phyloP scores from a whole-genome alignment of 2,113 vertebrate species.

The Phoxinus phoxinus region DNA sequence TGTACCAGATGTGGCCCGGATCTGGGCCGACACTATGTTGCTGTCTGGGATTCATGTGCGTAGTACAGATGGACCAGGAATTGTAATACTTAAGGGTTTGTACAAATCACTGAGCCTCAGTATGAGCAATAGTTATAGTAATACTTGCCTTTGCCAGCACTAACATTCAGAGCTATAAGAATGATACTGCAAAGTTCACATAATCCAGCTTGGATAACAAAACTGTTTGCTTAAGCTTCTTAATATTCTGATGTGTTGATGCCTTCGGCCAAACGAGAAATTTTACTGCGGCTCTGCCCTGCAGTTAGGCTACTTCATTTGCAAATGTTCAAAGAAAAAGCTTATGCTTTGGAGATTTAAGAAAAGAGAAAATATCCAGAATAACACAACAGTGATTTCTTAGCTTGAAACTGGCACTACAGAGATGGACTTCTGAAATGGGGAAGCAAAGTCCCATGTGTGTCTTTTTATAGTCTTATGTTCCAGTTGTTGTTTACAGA shows the following conservation, averaged over 20 bases:
- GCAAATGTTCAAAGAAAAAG: slow-evolving; percentile 33
- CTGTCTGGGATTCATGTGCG: neutral
- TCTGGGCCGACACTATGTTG: too few relatives aligned
- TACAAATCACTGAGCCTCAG: neutral
- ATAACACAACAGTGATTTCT: neutral
- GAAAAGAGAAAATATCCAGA: slow-evolving; percentile 29
- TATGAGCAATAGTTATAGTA: neutral
- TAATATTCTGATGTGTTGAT: slow-evolving; percentile 59
- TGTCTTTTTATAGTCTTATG: neutral
- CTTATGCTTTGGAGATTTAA: slow-evolving; percentile 50
- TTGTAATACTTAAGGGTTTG: neutral
- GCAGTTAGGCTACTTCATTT: slow-evolving; percentile 44
- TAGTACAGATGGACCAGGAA: neutral
- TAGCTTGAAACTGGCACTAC: neutral
- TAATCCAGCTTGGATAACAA: slow-evolving; percentile 35
- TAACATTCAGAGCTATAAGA: slow-evolving; percentile 3
- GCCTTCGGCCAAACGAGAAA: slow-evolving; percentile 15
- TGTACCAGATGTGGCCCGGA: too few relatives aligned
- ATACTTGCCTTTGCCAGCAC: neutral
- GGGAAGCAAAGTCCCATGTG: neutral
- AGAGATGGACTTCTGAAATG: neutral
- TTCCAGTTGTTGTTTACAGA: neutral
- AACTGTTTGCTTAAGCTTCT: slow-evolving; percentile 65
- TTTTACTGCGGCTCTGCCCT: neutral
- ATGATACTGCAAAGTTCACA: slow-evolving; percentile 21